These are phyloP conservation scores for Megalops cyprinoides DNA, from an alignment of 2,797 vertebrate species.

Conservation along the genomic window DNA sequence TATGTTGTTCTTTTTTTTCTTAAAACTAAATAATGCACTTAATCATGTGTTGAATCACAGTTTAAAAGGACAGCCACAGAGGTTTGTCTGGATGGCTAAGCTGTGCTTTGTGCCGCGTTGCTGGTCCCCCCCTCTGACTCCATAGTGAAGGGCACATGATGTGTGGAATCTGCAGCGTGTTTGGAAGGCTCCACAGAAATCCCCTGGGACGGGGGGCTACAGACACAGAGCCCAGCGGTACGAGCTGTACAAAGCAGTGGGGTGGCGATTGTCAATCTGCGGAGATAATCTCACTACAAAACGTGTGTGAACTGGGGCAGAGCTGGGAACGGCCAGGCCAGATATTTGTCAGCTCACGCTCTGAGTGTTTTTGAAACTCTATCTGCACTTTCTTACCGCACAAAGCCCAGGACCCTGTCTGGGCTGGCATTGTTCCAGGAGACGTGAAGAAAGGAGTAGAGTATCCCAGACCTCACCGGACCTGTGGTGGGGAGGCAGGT, in stretches of 20 bases:
- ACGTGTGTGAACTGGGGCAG: conserved; percentile 22
- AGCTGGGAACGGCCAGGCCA: not conserved
- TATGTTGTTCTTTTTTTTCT: not conserved
- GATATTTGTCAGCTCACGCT: not conserved
- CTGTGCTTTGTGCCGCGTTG: not conserved
- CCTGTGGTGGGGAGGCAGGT: not conserved
- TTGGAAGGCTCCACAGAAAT: not conserved
- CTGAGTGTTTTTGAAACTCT: not conserved
- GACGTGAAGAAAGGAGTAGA: conserved; percentile 1
- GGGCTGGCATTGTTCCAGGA: conserved; percentile 3
- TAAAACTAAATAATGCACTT: not conserved
- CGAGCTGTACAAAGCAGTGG: not conserved
- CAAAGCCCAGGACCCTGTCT: not conserved
- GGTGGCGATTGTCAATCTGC: not conserved
- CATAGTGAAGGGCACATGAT: not conserved
- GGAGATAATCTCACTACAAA: not conserved
- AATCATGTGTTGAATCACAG: not conserved
- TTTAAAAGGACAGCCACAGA: not conserved
- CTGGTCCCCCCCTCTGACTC: not conserved
- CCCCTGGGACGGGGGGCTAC: not conserved
- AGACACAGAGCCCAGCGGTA: not conserved
- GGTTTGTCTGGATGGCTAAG: not conserved
- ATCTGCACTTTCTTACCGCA: not conserved
- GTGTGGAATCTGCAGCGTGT: not conserved
- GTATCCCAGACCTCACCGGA: not conserved